phyloP scores from a whole-genome alignment of 2,797 vertebrate species.

The Hyperoplus lanceolatus region DNA sequence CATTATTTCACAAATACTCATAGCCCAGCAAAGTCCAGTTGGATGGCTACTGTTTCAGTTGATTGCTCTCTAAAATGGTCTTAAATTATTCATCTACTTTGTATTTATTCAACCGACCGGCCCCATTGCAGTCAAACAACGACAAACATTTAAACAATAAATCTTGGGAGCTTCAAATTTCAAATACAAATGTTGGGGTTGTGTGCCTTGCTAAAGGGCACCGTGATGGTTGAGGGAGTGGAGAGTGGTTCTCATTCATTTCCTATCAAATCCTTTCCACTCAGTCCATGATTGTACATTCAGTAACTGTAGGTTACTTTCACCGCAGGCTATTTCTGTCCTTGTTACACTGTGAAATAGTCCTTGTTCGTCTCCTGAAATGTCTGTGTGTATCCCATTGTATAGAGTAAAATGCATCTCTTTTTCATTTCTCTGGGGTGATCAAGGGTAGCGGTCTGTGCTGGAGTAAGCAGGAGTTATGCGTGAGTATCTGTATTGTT shows the following conservation, averaged over 20 bases:
- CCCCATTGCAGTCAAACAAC: background rate
- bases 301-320: slow-evolving; percentile 5
- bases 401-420: slow-evolving; percentile 24
- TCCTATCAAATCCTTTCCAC: slow-evolving; percentile 9
- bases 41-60: background rate
- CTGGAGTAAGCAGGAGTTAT: slow-evolving; percentile 22
- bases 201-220: slow-evolving; percentile 32
- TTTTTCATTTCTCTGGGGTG: slow-evolving; percentile 24
- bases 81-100: background rate
- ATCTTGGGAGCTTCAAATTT: background rate
- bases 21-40: no score
- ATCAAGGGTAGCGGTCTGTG: slow-evolving; percentile 24
- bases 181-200: background rate
- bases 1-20: no score
- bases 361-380: slow-evolving; percentile 19
- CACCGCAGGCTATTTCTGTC: background rate
- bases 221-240: slow-evolving; percentile 8
- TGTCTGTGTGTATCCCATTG: slow-evolving; percentile 20
- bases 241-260: slow-evolving; percentile 15
- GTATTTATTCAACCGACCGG: slow-evolving; percentile 11
- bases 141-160: background rate
- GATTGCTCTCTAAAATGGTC: background rate
- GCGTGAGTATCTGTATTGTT: slow-evolving; percentile 35
- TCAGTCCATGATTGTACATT: slow-evolving; percentile 8
- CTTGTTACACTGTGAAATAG: slow-evolving; percentile 47